A percentile compares a stretch with the other conserved stretches of the same genome.
These are phyloP conservation scores for Phylloscopus whistleri DNA, from an alignment of 2,113 vertebrate genomes.

Conservation along the genomic window DNA sequence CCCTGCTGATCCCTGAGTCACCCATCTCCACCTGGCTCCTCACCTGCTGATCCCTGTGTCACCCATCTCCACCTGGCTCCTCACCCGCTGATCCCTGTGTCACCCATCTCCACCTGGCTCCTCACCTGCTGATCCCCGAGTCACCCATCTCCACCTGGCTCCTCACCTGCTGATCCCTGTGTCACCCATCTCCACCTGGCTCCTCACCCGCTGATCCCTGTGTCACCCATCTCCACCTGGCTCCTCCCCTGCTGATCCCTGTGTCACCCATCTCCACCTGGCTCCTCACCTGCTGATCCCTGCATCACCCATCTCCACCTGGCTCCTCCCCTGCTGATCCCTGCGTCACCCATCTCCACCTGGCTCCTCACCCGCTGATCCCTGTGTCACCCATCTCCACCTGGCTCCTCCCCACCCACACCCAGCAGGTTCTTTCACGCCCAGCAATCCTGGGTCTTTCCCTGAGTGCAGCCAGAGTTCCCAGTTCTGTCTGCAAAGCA, in stretches of 20 bases:
- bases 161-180: not conserved
- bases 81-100: no score
- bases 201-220: not conserved
- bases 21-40: not conserved
- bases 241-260: not conserved
- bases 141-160: not conserved
- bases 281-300: not conserved
- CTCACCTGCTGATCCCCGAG: no score
- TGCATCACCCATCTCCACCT: not conserved
- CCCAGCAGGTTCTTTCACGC: not conserved
- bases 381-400: not conserved
- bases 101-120: not conserved
- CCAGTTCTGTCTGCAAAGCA: not conserved
- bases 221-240: not conserved
- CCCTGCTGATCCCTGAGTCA: no score
- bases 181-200: not conserved
- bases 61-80: not conserved
- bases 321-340: no score
- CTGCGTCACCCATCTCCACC: not conserved
- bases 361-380: no score
- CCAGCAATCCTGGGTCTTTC: no score
- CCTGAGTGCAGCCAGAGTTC: rapidly evolving
- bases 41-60: no score
- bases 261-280: not conserved
- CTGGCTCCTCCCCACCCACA: not conserved